These are phyloP conservation scores for Gallinago paraguaiae DNA, from an alignment of 2,113 vertebrate species.

Conservation along the genomic window DNA sequence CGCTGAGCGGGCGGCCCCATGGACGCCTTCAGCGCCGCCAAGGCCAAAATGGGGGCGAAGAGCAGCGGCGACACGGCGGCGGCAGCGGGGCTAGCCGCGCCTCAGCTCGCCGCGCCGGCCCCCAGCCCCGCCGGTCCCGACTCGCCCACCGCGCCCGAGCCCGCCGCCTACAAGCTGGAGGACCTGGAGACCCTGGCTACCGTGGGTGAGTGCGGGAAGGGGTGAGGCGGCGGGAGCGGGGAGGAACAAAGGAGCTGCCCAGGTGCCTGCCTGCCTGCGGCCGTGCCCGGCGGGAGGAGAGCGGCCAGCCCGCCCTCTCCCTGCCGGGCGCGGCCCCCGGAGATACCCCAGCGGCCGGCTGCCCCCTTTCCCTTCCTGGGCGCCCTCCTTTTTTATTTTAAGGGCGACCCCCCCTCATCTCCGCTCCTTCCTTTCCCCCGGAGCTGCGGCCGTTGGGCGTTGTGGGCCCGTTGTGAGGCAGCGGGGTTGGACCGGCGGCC, in stretches of 20 bases:
- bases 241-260: conserved; percentile 39
- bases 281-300: background rate
- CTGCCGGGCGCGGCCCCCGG: background rate
- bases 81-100: background rate
- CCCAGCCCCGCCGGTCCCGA: background rate
- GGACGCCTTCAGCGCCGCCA: conserved; percentile 57
- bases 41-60: conserved; percentile 64
- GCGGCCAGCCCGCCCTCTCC: background rate
- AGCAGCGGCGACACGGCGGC: conserved; percentile 28
- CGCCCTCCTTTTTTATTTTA: background rate
- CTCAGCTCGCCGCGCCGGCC: background rate
- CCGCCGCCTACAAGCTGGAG: conserved; percentile 76
- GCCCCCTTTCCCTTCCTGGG: background rate
- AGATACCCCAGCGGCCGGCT: background rate
- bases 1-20: conserved; percentile 29
- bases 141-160: conserved; percentile 26
- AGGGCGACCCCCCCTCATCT: too few relatives aligned
- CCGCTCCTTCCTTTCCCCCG: background rate
- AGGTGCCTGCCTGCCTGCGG: background rate
- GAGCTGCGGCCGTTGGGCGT: background rate
- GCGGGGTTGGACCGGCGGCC: background rate
- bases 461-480: background rate
- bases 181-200: conserved; percentile 88
- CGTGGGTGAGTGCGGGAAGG: conserved; percentile 81
- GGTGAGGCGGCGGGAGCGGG: background rate